These are phyloP conservation scores for Andrena cerasifolii DNA, from an alignment of 1,140 invertebrate species.

Conservation along the genomic window DNA sequence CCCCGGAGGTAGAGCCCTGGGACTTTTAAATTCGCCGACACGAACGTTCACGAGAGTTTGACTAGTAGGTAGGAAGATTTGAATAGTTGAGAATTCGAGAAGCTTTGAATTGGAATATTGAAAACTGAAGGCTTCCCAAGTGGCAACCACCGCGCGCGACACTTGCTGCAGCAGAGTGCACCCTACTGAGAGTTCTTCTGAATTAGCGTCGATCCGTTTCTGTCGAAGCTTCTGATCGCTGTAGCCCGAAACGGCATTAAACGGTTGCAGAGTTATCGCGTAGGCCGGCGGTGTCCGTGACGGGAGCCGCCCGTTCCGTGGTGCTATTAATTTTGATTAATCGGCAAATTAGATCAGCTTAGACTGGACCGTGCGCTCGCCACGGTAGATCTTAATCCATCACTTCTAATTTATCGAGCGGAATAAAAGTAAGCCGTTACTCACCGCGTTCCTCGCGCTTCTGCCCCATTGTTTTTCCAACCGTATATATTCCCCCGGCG, in stretches of 20 bases:
- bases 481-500: conserved; percentile 27
- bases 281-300: background rate
- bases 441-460: conserved; percentile 47
- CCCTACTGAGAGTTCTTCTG: background rate
- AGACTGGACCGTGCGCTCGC: background rate
- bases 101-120: background rate
- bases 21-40: no score
- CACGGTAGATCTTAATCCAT: conserved; percentile 44
- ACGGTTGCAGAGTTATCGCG: conserved; percentile 8
- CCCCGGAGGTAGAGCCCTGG: no score
- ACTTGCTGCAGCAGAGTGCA: background rate
- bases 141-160: no score
- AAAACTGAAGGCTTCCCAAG: no score
- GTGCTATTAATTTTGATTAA: conserved; percentile 49
- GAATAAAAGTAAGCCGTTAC: conserved; percentile 53
- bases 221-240: background rate
- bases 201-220: background rate
- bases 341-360: conserved; percentile 39
- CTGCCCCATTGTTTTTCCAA: conserved; percentile 40
- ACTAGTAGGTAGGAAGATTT: background rate
- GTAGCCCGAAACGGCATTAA: background rate
- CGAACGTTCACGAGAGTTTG: no score
- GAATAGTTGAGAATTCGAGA: background rate
- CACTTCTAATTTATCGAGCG: conserved; percentile 46
- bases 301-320: background rate